Evolutionary conservation across 2,113 vertebrate species (phyloP).

Genomic region (Cichladusa arquata): DNA sequence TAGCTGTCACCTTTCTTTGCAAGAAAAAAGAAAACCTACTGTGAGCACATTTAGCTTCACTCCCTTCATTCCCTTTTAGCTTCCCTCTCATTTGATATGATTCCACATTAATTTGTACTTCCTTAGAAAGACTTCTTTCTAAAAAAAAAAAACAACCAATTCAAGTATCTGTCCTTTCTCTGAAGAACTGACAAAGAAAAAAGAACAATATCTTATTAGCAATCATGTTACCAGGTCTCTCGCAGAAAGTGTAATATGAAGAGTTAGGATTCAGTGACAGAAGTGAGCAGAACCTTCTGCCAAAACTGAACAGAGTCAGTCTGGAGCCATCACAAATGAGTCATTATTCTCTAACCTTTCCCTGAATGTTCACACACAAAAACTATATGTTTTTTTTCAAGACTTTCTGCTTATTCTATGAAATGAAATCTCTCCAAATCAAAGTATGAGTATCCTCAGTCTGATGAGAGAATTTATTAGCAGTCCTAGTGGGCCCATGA

Average conservation of each 20-base stretch:
- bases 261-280: not conserved
- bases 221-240: not conserved
- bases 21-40: constrained; percentile 27
- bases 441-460: not conserved
- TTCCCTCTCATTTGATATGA: not conserved
- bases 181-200: not conserved
- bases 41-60: not conserved
- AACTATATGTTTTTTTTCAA: not conserved
- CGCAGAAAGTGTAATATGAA: not conserved
- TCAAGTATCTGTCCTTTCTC: not conserved
- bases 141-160: not conserved
- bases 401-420: not conserved
- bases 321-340: not conserved
- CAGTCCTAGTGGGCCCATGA: not conserved
- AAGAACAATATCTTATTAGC: constrained; percentile 44
- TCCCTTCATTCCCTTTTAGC: not conserved
- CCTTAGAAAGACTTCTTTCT: not conserved
- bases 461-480: not conserved
- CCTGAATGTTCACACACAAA: not conserved
- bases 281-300: constrained; percentile 16
- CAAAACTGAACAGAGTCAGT: not conserved
- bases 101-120: constrained; percentile 4
- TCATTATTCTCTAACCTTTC: not conserved
- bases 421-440: not conserved
- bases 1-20: constrained; percentile 22